Percentiles rank a stretch among this genome's conserved stretches.
Evolutionary conservation across 1,140 invertebrate species (phyloP).

Genomic region (Apis florea): DNA sequence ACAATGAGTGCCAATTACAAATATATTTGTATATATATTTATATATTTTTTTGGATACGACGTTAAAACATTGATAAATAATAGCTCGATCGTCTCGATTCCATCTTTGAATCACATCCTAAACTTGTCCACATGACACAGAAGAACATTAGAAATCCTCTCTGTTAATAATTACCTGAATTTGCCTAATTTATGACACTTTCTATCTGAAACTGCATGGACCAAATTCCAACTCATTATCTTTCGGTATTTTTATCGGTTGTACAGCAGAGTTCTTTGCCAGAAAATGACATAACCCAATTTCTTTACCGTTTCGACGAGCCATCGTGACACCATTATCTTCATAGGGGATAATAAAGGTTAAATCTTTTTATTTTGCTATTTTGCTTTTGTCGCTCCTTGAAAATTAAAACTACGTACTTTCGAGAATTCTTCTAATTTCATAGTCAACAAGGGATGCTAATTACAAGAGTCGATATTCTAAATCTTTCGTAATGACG

Average conservation of each 20-base stretch:
- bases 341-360: neutral
- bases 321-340: neutral
- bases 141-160: neutral
- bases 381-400: neutral
- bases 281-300: neutral
- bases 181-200: slow-evolving; percentile 31
- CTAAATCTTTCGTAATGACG: neutral
- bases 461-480: neutral
- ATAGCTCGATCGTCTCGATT: no score
- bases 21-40: no score
- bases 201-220: neutral
- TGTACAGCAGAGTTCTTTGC: neutral
- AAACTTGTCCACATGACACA: no score
- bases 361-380: neutral
- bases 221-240: neutral
- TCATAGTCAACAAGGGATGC: neutral
- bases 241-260: slow-evolving; percentile 1
- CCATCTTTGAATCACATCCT: no score
- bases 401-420: neutral
- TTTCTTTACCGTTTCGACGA: neutral
- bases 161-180: slow-evolving; percentile 61
- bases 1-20: no score
- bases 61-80: no score
- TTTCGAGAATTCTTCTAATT: neutral
- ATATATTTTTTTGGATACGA: no score